phyloP scores from a whole-genome alignment of 2,113 vertebrate species.

The Melanostigma gelatinosum region DNA sequence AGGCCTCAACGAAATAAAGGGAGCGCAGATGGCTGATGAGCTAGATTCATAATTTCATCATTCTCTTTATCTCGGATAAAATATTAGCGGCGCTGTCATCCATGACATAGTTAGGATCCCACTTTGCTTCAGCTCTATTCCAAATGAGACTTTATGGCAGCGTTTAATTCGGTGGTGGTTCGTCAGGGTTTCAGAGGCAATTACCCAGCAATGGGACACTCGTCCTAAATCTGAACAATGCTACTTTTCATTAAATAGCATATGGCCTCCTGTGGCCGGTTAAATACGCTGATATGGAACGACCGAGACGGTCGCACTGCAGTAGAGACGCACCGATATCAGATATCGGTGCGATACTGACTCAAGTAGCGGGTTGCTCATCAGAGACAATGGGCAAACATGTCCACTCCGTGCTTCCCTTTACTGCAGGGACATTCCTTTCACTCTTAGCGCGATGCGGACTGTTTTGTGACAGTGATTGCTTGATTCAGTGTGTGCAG shows the following conservation, averaged over 20 bases:
- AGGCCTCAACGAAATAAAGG: conserved; percentile 40
- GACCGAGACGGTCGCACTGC: conserved; percentile 19
- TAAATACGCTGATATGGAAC: conserved; percentile 51
- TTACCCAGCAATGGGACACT: conserved; percentile 62
- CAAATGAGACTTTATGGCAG: conserved; percentile 51
- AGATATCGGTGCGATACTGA: neutral
- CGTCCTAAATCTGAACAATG: conserved; percentile 66
- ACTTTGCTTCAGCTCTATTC: conserved; percentile 52
- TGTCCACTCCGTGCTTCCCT: too few relatives aligned
- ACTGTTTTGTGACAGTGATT: neutral
- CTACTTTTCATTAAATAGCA: conserved; percentile 73
- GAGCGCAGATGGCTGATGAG: conserved; percentile 44
- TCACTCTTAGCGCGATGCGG: neutral
- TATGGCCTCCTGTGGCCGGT: conserved; percentile 56
- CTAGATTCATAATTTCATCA: conserved; percentile 46
- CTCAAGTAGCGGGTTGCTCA: too few relatives aligned
- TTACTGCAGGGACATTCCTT: conserved; percentile 4
- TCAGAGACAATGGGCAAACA: too few relatives aligned
- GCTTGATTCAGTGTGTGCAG: neutral
- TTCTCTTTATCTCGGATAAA: conserved; percentile 47
- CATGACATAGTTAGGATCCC: conserved; percentile 55
- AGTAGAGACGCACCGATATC: neutral
- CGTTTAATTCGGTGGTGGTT: conserved; percentile 61
- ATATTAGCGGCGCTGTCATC: conserved; percentile 39
- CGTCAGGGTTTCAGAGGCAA: conserved; percentile 68